Evolutionary conservation across 2,113 vertebrate species (phyloP), one percentile per base, ranked within the genome.

Genomic region (Crotalus viridis): DNA sequence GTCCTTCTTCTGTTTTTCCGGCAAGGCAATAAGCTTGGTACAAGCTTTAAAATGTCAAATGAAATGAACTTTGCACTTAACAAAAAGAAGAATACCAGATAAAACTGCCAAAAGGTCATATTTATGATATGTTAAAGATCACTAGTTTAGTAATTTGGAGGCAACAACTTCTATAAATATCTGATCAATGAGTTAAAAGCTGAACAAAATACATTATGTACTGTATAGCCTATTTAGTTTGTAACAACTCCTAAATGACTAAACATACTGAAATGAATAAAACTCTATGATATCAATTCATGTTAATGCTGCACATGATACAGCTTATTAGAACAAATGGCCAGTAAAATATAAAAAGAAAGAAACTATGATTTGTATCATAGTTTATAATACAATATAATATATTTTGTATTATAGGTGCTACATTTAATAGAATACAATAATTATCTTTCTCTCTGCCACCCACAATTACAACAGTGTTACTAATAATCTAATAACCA

Each of bases 101-200:
- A 96, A 96, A 96, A 52, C 93, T 94, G 95, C 93, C 95, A 96
- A 95, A 22, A 90, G 94, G 93, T 94, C 92, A 28, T 28, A 93
- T 94, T 10, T 92, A 85, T 19, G 92, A 90, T 93, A 93, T 0
- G 0, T 0, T 92, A 93, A 93, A 96, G 90, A 93, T 74, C 52
- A 8, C 57, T 95, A 90, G 51, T 94, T 96, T 96, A 94, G 95
- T 87, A 93, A 95, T 94, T 95, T 57, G 55, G 93, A 64, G 94
- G 92, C 93, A 95, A 26, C 87, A 91, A 92, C 88, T 94, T 91
- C 94, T 95, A 92, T 96, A 96, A 96, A 95, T 92, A 96, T 52
- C 89, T 94, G 94, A 94, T 95, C 96, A 95, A 96, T 94, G 94
- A 94, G 90, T 94, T 94, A 95, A 94, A 90, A 87, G 92, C 74